Evolutionary conservation across 2,113 vertebrate species (phyloP).

Genomic region (Microtus oregoni): DNA sequence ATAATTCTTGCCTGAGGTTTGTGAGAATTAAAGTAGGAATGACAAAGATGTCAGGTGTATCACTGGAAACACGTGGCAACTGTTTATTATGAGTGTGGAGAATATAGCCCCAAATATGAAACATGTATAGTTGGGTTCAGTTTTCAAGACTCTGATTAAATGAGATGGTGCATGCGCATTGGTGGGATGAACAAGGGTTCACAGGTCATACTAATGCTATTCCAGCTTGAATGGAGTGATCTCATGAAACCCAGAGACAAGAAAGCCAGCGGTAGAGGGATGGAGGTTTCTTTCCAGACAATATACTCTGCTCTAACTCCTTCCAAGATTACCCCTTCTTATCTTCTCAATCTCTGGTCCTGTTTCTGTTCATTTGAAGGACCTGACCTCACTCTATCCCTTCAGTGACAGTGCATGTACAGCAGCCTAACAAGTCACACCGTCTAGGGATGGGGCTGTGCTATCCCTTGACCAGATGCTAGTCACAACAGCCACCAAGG

Average conservation of each 20-base stretch:
- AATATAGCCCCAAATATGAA: background rate
- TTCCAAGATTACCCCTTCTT: background rate
- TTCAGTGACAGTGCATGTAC: rapidly evolving
- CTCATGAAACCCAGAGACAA: background rate
- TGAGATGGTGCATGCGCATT: background rate
- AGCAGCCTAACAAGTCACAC: background rate
- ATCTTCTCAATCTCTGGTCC: background rate
- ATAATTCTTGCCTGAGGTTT: background rate
- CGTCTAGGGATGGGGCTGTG: rapidly evolving
- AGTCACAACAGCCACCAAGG: background rate
- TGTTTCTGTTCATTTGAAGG: background rate
- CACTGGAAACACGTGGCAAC: background rate
- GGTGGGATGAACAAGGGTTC: background rate
- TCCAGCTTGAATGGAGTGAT: background rate
- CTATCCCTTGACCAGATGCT: background rate
- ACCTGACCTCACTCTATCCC: background rate
- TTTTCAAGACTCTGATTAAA: background rate
- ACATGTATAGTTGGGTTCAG: background rate
- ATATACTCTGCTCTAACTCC: background rate
- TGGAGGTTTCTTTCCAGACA: background rate
- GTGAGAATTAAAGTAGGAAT: background rate
- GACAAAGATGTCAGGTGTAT: background rate
- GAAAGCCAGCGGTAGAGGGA: background rate
- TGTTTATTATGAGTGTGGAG: background rate
- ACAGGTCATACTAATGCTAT: rapidly evolving